Conservation (phyloP, 1,140 invertebrate genomes). For the Liolophura sinensis region DNA sequence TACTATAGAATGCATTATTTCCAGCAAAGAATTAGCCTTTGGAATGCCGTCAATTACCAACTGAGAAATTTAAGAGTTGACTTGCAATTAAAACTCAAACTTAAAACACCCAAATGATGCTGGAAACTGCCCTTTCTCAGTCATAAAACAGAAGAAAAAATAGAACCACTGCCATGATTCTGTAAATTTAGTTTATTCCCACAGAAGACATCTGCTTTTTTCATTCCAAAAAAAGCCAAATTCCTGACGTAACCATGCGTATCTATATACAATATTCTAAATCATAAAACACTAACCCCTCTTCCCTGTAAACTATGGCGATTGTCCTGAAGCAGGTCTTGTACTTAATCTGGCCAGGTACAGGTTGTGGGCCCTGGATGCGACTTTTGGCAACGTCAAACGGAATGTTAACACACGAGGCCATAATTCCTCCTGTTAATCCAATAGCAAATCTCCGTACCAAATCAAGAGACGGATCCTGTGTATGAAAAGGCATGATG, state of each 20-base stretch:
- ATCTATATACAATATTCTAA: neutral
- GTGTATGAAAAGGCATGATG: conserved; percentile 13
- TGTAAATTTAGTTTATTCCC: neutral
- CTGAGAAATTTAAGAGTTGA: no score
- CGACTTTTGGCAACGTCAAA: conserved; percentile 95
- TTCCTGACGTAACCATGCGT: neutral
- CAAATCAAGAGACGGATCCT: conserved; percentile 74
- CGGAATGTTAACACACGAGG: conserved; percentile 87
- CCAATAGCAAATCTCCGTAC: conserved; percentile 76
- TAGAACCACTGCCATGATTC: no score
- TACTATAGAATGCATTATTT: no score
- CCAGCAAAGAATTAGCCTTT: no score
- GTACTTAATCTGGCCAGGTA: conserved; percentile 75
- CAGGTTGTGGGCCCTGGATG: conserved; percentile 86
- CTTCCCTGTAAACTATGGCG: conserved; percentile 76
- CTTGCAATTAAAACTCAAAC: no score
- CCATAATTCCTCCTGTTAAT: conserved; percentile 80
- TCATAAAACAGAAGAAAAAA: no score
- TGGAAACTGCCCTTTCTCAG: no score
- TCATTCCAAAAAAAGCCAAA: neutral
- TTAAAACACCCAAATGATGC: no score
- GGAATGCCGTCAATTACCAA: no score
- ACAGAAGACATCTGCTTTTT: neutral
- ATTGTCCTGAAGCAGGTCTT: conserved; percentile 76
- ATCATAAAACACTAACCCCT: conserved; percentile 70